Base-by-base conservation (phyloP, 2,888 invertebrate species). In the Hyposoter didymator region DNA sequence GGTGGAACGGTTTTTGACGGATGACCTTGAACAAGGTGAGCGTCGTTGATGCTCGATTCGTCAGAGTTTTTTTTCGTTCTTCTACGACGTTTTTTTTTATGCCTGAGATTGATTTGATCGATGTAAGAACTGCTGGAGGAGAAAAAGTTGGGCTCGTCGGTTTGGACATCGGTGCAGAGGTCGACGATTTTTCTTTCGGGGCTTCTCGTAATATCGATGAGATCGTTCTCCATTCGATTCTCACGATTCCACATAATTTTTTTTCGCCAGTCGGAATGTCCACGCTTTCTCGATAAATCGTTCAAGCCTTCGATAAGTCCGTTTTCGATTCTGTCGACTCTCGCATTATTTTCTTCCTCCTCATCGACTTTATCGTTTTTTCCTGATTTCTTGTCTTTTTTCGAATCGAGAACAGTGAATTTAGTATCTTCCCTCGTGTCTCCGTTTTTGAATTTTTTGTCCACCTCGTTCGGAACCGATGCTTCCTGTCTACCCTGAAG, bases 1-100 rank as follows among this genome's bases (percentile, higher is more conserved):
- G 93, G 93, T 0, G 93, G 93, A 49, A 93, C 92, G 14, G 90
- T 85, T 85, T 91, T 92, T 3, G 86, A 12, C 0, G 32, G 49
- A n/a, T 19, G n/a, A 72, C 6, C 32, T 35, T 52, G 5, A 52
- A 14, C 4, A 6, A 28, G 28, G 4, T 55, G 39, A 49, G 52
- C 22, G 1, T 55, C 69, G 19, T 69, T 45, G 52, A 28, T 19
- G 28, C 14, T 43, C 14, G 19, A 4, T n/a, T 35, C 22, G n/a
- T 67, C 7, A 8, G 22, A 7, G 28, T 22, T 28, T 8, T 22
- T 19, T 39, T 32, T 52, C 22, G 52, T 17, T 10, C 32, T 32
- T 47, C 74, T 19, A 12, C 78, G 78, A 47, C 69, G 28, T 59
- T 59, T 78, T 17, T 39, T 45, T 47, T 59, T 70, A 5, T 32